Conservation (phyloP, 2,113 vertebrate genomes). For the Ciconia stormi region DNA sequence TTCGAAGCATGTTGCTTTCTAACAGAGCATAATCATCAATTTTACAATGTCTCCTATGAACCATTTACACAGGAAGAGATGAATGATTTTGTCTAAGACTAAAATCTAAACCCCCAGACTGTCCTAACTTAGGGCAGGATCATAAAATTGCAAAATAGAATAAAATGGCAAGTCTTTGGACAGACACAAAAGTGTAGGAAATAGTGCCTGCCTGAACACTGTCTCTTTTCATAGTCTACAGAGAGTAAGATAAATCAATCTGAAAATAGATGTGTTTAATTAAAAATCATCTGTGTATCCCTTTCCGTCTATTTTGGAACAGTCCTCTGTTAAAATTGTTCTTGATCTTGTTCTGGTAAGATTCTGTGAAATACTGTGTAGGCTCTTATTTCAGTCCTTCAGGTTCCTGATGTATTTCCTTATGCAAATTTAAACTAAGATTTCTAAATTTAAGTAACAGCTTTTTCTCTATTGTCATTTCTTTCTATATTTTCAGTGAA, state of each 20-base stretch:
- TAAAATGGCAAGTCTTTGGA: background rate
- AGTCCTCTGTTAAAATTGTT: background rate
- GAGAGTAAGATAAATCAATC: background rate
- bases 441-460: background rate
- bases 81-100: background rate
- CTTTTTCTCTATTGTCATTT: background rate
- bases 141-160: background rate
- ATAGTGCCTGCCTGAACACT: background rate
- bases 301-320: background rate
- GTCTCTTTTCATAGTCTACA: background rate
- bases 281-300: background rate
- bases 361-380: background rate
- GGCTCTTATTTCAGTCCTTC: background rate
- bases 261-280: background rate
- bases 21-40: background rate
- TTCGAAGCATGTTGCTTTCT: background rate
- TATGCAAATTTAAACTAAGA: background rate
- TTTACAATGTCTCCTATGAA: background rate
- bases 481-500: background rate
- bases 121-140: background rate
- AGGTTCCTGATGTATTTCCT: background rate
- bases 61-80: background rate
- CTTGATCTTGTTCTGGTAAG: background rate
- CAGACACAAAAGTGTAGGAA: background rate
- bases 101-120: background rate